Base-by-base conservation (phyloP, 2,888 invertebrate genomes). In the Tricholauxania praeusta region DNA sequence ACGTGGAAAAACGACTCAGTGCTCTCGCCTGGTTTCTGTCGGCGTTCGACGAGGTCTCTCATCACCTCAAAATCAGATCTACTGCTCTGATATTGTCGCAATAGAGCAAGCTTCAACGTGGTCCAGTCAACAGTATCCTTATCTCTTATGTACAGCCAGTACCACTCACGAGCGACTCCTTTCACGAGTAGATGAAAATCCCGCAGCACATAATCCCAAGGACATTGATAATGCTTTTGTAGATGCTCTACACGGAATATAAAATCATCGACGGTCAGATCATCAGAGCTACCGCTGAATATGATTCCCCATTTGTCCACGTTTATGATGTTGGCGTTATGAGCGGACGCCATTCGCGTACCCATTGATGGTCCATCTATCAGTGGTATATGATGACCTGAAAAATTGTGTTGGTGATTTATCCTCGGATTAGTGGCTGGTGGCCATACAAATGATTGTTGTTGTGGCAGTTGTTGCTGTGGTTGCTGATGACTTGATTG, bases 211-310 rank as follows among this genome's bases (percentile, higher is more conserved):
- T 63, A 57, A 0, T 52, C 12, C 72, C 72, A 72, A 0, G 28
- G 7, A 5, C 65, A 67, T 7, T 8, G 6, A 48, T 74, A 70
- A 2, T 66, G 49, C 1, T 17, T n/a, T 12, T 70, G 69, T 14
- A 72, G 22, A 55, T 69, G 59, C 15, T 71, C 74, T 10, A 74
- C 2, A n/a, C 74, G 57, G 14, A 72, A 69, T 1, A 74, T 22
- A 19, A 74, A 74, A 19, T 74, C 74, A 1, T 74, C 72, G 0
- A 68, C 63, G 0, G 64, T 15, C 5, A 71, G 5, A 0, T 14
- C 28, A 12, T 47, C 22, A 0, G 55, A 32, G 1, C 32, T 39
- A 2, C 74, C 67, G 15, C 63, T 63, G 12, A 71, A 71, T 12
- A 19, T 17, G 14, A 74, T 1, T 0, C 59, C 74, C 63, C 66